phyloP scores from a whole-genome alignment of 53 echinoderm and acorn worm genomes.

The Stichopus horrens region DNA sequence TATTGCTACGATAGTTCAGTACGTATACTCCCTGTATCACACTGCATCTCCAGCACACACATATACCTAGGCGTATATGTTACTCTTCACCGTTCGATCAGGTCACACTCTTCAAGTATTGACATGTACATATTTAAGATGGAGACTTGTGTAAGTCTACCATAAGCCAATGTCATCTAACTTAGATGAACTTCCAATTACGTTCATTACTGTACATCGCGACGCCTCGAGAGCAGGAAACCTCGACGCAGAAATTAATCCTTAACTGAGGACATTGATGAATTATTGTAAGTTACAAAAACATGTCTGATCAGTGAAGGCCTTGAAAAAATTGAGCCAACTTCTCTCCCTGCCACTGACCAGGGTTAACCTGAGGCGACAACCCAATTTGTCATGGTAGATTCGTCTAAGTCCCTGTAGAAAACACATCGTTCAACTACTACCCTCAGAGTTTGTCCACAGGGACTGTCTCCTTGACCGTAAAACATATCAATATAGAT shows the following conservation, averaged over 20 bases:
- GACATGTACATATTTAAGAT: no score
- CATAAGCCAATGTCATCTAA: neutral
- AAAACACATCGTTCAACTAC: neutral
- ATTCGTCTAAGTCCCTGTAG: neutral
- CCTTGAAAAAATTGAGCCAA: slow-evolving; percentile 12
- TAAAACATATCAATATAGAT: neutral
- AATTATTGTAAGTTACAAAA: neutral
- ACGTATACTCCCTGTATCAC: no score
- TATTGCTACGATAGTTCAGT: no score
- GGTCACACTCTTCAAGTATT: no score
- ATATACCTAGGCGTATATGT: no score
- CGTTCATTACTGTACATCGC: neutral
- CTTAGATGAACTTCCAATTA: neutral
- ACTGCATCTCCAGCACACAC: no score
- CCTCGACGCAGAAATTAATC: neutral
- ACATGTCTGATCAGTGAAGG: neutral
- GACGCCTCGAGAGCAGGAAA: neutral
- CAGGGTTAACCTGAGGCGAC: neutral
- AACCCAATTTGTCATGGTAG: neutral
- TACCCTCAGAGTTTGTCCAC: neutral
- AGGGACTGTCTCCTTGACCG: neutral
- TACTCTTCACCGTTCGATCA: no score
- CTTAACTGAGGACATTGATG: neutral
- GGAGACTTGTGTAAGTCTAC: no score
- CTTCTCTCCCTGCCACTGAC: neutral